phyloP scores from a whole-genome alignment of 1,140 invertebrate species.

The Drosophila nannoptera region DNA sequence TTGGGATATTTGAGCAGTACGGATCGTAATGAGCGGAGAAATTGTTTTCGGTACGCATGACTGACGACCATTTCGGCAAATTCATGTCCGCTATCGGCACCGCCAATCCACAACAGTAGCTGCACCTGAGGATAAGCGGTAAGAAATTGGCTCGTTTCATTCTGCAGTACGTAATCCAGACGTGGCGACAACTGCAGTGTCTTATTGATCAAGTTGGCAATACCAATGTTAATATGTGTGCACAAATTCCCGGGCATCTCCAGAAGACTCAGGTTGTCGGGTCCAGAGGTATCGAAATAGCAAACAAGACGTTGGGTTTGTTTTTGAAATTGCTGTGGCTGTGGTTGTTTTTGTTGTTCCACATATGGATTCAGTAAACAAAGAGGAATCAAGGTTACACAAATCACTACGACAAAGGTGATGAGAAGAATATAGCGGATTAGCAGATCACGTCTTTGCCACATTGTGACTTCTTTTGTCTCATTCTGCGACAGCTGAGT shows the following conservation, averaged over 20 bases:
- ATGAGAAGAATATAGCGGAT: constrained; percentile 13
- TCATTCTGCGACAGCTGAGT: neutral
- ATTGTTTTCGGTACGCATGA: constrained; percentile 84
- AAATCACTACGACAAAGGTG: neutral
- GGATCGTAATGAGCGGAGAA: constrained; percentile 84
- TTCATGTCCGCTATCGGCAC: constrained; percentile 81
- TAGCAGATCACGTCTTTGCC: neutral
- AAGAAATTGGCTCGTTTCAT: constrained; percentile 82
- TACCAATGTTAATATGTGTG: constrained; percentile 90
- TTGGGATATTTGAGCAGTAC: constrained; percentile 82
- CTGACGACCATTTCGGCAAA: constrained; percentile 86
- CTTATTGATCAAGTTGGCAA: constrained; percentile 84
- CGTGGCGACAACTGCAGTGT: constrained; percentile 80
- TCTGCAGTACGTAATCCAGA: constrained; percentile 79
- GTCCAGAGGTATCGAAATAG: constrained; percentile 81
- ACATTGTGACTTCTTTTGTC: neutral
- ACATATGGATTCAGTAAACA: constrained; percentile 8
- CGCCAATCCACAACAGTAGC: constrained; percentile 88
- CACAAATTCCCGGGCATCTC: constrained; percentile 86
- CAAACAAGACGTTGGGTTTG: constrained; percentile 80
- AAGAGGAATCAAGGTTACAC: constrained; percentile 9
- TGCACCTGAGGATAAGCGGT: constrained; percentile 85
- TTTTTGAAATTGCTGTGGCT: neutral
- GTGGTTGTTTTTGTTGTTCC: neutral
- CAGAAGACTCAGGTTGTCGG: constrained; percentile 80